phyloP scores from a whole-genome alignment of 1,140 invertebrate species.

The Drosophila sturtevanti region DNA sequence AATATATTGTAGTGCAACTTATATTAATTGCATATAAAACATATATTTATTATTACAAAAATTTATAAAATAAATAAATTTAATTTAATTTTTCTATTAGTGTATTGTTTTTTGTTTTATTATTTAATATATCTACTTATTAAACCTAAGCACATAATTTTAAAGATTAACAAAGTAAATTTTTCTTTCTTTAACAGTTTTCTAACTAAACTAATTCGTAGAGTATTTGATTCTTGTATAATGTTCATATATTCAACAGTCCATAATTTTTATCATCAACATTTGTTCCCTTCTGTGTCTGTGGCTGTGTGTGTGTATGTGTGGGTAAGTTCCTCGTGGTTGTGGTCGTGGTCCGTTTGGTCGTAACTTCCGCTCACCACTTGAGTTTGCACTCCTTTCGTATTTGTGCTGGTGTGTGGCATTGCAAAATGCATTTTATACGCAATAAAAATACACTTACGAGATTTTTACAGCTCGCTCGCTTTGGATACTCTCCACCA shows the following conservation, averaged over 20 bases:
- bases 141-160: no score
- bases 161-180: no score
- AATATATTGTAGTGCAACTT: no score
- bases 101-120: no score
- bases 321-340: conserved; percentile 15
- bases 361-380: conserved; percentile 77
- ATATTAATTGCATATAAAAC: no score
- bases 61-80: no score
- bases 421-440: conserved; percentile 80
- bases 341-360: conserved; percentile 44
- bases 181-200: no score
- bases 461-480: conserved; percentile 67
- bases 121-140: no score
- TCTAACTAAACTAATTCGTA: neutral
- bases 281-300: conserved; percentile 12
- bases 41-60: no score
- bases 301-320: neutral
- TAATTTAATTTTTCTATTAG: no score
- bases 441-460: conserved; percentile 80
- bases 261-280: conserved; percentile 63
- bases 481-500: conserved; percentile 16
- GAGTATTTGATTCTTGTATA: conserved; percentile 30
- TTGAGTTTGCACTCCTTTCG: conserved; percentile 46
- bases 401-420: conserved; percentile 47
- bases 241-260: conserved; percentile 33